Percentiles rank a stretch among this genome's conserved stretches.
Evolutionary conservation across 2,113 vertebrate species (phyloP).

Genomic region (Grallaria varia): DNA sequence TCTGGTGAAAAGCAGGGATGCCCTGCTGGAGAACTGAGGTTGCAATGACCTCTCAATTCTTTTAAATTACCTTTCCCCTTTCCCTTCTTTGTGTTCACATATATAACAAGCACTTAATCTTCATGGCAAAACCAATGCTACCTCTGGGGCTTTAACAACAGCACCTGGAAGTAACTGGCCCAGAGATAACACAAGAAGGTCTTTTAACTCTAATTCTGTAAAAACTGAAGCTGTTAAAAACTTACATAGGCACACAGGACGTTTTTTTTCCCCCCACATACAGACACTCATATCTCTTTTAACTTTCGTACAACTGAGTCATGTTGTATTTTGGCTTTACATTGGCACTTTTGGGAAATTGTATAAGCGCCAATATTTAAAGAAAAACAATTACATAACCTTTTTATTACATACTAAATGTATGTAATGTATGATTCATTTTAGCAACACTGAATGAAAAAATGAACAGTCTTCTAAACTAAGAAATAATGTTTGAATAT

Average conservation of each 20-base stretch:
- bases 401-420: neutral
- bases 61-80: neutral
- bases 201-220: neutral
- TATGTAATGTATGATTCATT: neutral
- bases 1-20: neutral
- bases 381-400: neutral
- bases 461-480: neutral
- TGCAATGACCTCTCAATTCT: neutral
- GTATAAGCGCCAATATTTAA: neutral
- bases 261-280: neutral
- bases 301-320: neutral
- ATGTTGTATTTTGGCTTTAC: neutral
- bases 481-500: neutral
- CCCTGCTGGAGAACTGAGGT: neutral
- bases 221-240: neutral
- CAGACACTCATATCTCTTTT: neutral
- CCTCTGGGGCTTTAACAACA: neutral
- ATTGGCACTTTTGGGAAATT: neutral
- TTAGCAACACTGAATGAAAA: neutral
- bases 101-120: neutral
- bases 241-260: neutral
- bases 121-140: neutral
- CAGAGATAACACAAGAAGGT: neutral
- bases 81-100: neutral
- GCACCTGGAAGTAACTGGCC: neutral